Conservation (phyloP, 2,888 invertebrate genomes). For the Diachrysia chrysitis region DNA sequence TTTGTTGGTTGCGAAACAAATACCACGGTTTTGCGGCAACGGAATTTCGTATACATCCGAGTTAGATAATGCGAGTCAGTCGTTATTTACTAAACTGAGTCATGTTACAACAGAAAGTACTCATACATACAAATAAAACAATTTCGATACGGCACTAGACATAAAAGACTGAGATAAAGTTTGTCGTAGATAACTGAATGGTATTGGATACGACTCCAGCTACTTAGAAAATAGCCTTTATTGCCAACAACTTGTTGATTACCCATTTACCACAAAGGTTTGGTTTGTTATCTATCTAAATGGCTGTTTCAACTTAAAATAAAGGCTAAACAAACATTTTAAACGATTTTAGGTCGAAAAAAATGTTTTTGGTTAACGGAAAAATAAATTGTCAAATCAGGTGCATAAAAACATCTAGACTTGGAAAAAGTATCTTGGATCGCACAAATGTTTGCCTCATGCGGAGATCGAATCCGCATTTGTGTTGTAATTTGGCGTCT, state of each 20-base stretch:
- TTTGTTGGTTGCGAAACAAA: conserved; percentile 10
- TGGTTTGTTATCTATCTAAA: not conserved
- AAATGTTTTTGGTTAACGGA: no score
- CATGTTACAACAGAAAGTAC: not conserved
- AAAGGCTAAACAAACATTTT: no score
- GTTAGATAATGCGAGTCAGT: conserved; percentile 30
- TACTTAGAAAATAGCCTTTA: not conserved
- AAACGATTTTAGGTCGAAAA: no score
- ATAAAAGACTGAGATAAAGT: not conserved
- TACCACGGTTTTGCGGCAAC: not conserved
- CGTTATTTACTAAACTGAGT: conserved; percentile 28
- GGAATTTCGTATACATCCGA: conserved; percentile 43
- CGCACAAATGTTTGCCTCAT: not conserved
- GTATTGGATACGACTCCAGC: not conserved
- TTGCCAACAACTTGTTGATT: not conserved
- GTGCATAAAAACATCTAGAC: no score
- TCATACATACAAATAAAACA: not conserved
- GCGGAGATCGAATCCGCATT: not conserved
- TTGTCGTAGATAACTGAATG: not conserved
- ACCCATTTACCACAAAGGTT: not conserved
- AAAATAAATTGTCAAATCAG: no score
- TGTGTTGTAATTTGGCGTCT: no score
- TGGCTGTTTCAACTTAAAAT: not conserved
- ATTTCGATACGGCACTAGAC: not conserved
- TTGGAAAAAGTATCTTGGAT: not conserved